Evolutionary conservation across 2,888 invertebrate genomes (phyloP).

Genomic region (Leptopilina syphax): DNA sequence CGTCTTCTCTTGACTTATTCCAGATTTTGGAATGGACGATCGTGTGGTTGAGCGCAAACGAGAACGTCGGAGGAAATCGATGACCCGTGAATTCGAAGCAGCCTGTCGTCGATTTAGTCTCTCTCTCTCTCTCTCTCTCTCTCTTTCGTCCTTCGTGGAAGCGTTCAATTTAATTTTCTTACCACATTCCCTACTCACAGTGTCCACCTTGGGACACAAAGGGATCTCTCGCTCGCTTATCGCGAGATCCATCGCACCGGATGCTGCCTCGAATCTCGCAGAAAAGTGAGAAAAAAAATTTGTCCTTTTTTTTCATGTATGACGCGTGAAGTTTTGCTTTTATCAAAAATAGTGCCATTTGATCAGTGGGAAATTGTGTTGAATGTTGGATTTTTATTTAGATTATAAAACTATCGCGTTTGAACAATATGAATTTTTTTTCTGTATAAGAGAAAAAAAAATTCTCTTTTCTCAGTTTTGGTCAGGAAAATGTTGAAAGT

Average conservation of each 20-base stretch:
- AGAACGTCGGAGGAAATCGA: constrained; percentile 47
- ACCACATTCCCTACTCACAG: constrained; percentile 36
- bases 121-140: no score
- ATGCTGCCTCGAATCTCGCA: constrained; percentile 31
- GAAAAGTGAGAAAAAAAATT: constrained; percentile 20
- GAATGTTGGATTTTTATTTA: no score
- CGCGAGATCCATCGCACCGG: constrained; percentile 41
- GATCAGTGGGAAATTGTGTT: no score
- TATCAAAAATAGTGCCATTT: no score
- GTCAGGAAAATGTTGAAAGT: neutral
- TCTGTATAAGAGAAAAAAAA: neutral
- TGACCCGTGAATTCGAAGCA: constrained; percentile 49
- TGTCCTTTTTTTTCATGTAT: neutral
- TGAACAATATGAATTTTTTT: neutral
- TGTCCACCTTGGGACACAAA: constrained; percentile 36
- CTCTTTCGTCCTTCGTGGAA: constrained; percentile 34
- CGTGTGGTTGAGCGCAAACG: constrained; percentile 43
- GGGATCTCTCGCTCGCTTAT: constrained; percentile 34
- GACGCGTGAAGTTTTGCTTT: no score
- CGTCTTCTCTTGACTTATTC: constrained; percentile 64
- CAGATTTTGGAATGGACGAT: constrained; percentile 68
- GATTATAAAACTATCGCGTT: no score
- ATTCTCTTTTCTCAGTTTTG: constrained; percentile 1
- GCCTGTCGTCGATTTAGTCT: constrained; percentile 43
- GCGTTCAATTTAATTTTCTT: constrained; percentile 54